Base-by-base conservation (phyloP, 2,797 vertebrate species). In the Distichodus sexfasciatus region DNA sequence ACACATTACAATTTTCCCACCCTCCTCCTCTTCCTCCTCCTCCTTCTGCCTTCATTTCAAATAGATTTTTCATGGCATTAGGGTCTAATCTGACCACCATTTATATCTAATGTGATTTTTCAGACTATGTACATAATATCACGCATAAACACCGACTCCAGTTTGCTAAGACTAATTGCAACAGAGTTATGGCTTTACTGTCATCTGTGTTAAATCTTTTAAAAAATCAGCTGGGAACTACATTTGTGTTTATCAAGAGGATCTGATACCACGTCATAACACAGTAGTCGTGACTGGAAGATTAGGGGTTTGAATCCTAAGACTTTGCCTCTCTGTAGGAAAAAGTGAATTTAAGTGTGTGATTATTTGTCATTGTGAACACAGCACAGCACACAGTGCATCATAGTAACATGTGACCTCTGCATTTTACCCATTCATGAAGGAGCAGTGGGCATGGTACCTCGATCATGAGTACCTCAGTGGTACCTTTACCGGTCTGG, bases 61-160 rank as follows among this genome's bases (percentile, higher is more conserved):
- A 31, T 26, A 66, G n/a, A 53, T 66, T 38, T 54, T 48, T 71
- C 63, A 48, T 9, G 51, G 19, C 51, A 10, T 29, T 61, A 64
- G 24, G 29, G 17, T 48, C 43, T 59, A 46, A 33, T 48, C 51
- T 63, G 68, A 59, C 28, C 23, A 44, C 15, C 24, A 43, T 71
- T 53, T 53, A 26, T 28, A 68, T 36, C 43, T 17, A 10, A 46
- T 21, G 14, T 3, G 24, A 51, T 26, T 28, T 66, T 43, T 54
- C 38, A 68, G 54, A 29, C 51, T 53, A 63, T 69, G 72, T 55
- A 55, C 51, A 31, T 29, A 23, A 29, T 28, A 62, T 48, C 48
- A 19, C 35, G 44, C 33, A 41, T 43, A 41, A 58, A 36, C 21
- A 28, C 17, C 26, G 61, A 57, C 33, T 48, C 0, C 1, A n/a